These are phyloP conservation scores for Solenodon paradoxus DNA, from an alignment of 2,113 vertebrate species.

Conservation along the genomic window DNA sequence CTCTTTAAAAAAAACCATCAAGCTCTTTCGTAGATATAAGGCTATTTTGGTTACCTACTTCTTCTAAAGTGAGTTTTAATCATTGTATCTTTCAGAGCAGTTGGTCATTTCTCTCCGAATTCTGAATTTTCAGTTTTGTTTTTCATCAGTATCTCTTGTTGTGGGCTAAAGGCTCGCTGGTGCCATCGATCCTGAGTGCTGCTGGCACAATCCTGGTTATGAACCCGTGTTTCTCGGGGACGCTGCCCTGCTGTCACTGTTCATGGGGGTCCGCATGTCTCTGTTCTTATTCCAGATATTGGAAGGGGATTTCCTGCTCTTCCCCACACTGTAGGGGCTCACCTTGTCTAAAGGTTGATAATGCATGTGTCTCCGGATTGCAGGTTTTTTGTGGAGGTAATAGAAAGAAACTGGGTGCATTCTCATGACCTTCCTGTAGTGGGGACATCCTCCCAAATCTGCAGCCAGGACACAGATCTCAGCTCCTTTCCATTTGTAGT, in stretches of 20 bases:
- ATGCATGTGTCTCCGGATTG: no score
- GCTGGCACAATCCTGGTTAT: no score
- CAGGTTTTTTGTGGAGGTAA: background rate
- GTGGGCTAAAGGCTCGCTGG: background rate
- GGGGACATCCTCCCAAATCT: background rate
- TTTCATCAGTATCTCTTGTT: background rate
- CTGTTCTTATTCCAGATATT: no score
- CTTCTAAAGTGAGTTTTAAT: background rate
- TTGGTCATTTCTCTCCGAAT: background rate
- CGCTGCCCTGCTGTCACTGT: fast-evolving
- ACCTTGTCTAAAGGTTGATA: background rate
- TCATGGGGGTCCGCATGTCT: background rate
- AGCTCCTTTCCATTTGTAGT: no score
- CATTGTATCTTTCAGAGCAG: background rate
- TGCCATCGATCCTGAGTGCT: no score
- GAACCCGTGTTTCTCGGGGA: no score
- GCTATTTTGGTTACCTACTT: background rate
- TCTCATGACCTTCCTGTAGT: background rate
- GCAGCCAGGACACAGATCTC: background rate
- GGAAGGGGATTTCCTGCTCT: background rate
- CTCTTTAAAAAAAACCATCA: no score
- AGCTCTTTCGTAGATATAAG: background rate
- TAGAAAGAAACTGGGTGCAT: no score
- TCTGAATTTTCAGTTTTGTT: background rate
- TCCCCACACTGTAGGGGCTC: background rate